Evolutionary conservation across 2,797 vertebrate species (phyloP).

Genomic region (Esox masquinongy): DNA sequence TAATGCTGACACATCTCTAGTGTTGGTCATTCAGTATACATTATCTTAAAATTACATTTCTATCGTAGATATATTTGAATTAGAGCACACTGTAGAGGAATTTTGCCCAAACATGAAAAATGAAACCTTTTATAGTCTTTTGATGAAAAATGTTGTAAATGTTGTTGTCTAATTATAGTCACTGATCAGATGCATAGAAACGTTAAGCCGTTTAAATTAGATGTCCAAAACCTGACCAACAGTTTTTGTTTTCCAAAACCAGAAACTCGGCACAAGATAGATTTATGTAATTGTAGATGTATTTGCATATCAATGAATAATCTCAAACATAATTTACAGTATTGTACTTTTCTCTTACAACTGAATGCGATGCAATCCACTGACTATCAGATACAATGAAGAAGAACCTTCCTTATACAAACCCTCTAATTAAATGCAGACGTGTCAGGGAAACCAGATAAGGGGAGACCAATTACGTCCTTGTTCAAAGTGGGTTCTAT

Average conservation of each 20-base stretch:
- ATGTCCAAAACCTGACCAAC: constrained; percentile 6
- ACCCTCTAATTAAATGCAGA: constrained; percentile 53
- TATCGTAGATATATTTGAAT: background rate
- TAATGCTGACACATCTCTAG: background rate
- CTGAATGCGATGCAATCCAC: constrained; percentile 31
- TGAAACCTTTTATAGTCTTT: background rate
- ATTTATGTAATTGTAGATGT: constrained; percentile 10
- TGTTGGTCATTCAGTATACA: background rate
- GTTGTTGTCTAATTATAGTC: background rate
- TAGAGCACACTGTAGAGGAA: background rate
- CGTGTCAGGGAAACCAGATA: constrained; percentile 54
- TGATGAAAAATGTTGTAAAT: no score
- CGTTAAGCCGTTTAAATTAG: background rate
- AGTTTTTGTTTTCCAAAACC: constrained; percentile 5
- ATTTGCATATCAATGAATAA: constrained; percentile 23
- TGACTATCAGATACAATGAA: constrained; percentile 29
- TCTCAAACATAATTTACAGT: constrained; percentile 12
- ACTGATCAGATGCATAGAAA: background rate
- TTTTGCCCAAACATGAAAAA: background rate
- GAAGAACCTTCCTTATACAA: constrained; percentile 36
- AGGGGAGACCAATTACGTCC: constrained; percentile 54
- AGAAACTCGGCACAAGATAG: constrained; percentile 2
- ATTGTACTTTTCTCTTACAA: constrained; percentile 24
- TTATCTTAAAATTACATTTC: background rate
- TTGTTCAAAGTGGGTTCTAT: constrained; percentile 47